Base-by-base conservation (phyloP, 1,140 invertebrate genomes). In the Eumaeus atala region DNA sequence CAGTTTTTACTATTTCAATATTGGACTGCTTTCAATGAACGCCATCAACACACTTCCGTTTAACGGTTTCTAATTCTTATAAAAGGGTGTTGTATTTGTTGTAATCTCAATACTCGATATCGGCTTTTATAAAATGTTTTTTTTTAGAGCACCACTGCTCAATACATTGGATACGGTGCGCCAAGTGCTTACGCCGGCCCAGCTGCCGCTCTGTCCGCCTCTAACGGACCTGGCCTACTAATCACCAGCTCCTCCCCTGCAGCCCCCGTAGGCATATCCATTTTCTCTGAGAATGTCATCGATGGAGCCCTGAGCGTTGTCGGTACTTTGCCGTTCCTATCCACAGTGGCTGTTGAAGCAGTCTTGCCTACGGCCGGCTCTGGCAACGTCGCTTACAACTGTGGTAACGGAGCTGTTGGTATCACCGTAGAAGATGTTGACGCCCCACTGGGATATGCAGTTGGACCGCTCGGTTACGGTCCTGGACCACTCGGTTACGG, bases 261-360 rank as follows among this genome's bases (percentile, higher is more conserved):
- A n/a, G 57, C 66, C 10, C 72, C 74, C 3, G 61, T 48, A 47
- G 74, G 72, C 12, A 37, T 77, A 11, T 56, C 70, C 5, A 61
- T 77, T 1, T 33, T 49, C 0, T 71, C 72, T 2, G 67, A 74
- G 35, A 72, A 74, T 40, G 49, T 53, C 9, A 67, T 72, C 7
- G 61, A 67, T 57, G 74, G 74, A 16, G 16, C 55, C 10, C 17
- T 76, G 7, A 55, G 54, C 12, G 69, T 72, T 8, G 40, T 40
- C 12, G 73, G 73, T 10, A 51, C 66, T 11, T 54, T 73, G 28
- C 73, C 70, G 4, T 70, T 71, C 64, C 53, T 72, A 10, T 64
- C 67, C 3, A 59, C 67, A 2, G 65, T 76, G 1, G 61, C 59
- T n/a, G 18, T 73, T 17, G 70, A 76, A 36, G 70, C 66, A 10